phyloP scores from a whole-genome alignment of 92 coral and sea anemone species.

The Zoanthus solanderi region DNA sequence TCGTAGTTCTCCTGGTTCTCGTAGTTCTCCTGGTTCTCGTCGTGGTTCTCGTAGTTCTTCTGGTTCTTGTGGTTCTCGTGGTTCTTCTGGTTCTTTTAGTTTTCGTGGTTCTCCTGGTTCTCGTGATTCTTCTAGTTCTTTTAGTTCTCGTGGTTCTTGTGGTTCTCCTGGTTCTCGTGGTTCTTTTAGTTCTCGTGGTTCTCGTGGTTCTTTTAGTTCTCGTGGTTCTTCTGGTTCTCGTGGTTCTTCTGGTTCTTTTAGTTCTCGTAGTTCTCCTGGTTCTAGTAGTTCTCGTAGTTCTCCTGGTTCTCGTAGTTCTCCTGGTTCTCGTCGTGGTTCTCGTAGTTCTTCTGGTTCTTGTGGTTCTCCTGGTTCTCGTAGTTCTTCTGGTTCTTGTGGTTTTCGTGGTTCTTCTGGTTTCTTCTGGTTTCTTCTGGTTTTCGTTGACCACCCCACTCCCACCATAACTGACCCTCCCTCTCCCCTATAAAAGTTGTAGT shows the following conservation, averaged over 20 bases:
- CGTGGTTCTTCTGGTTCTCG: conserved; percentile 10
- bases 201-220: conserved; percentile 2
- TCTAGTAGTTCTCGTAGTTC: too few relatives aligned
- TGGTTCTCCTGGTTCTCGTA: background rate
- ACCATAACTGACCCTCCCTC: too few relatives aligned
- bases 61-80: conserved; percentile 3
- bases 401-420: background rate
- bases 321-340: background rate
- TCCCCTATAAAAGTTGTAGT: background rate
- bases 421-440: too few relatives aligned
- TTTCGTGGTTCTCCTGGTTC: background rate
- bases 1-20: conserved; percentile 9
- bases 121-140: background rate
- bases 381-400: background rate
- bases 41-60: background rate
- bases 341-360: background rate
- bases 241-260: background rate
- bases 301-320: background rate
- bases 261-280: conserved; percentile 10
- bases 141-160: background rate
- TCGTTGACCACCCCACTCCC: background rate
- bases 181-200: conserved; percentile 8
- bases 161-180: background rate
- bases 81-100: conserved; percentile 14
- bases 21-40: conserved; percentile 1